Evolutionary conservation across 2,113 vertebrate species (phyloP).

Genomic region (Tor tambroides): DNA sequence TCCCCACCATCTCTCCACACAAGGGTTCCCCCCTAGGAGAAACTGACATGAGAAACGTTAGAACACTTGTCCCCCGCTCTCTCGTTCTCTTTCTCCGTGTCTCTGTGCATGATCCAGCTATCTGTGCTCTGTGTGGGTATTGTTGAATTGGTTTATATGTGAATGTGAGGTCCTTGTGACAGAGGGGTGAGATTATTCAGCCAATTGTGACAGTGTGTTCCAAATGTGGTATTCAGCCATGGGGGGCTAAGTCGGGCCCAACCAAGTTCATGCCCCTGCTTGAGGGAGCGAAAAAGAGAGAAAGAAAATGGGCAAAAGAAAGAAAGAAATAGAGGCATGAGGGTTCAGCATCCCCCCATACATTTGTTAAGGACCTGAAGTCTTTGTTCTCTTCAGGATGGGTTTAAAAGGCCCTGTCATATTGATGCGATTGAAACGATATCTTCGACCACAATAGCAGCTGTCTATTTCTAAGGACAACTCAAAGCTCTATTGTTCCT

Average conservation of each 20-base stretch:
- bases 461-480: conserved; percentile 78
- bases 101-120: conserved; percentile 98
- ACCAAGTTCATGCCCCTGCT: conserved; percentile 85
- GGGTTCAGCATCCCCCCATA: conserved; percentile 86
- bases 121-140: conserved; percentile 91
- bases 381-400: conserved; percentile 77
- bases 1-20: conserved; percentile 74
- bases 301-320: conserved; percentile 32
- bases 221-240: conserved; percentile 85
- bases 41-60: conserved; percentile 99
- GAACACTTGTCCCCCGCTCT: conserved; percentile 90
- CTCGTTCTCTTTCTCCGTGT: conserved; percentile 72
- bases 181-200: conserved; percentile 88
- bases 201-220: conserved; percentile 93
- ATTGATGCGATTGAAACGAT: conserved; percentile 80
- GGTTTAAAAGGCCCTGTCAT: conserved; percentile 80
- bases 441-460: conserved; percentile 78
- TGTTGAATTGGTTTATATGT: conserved; percentile 83
- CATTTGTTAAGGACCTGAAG: conserved; percentile 85
- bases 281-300: conserved; percentile 74
- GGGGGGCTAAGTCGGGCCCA: conserved; percentile 82
- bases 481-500: conserved; percentile 77
- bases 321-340: conserved; percentile 70
- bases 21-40: conserved; percentile 82
- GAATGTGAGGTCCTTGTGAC: conserved; percentile 87